Evolutionary conservation across 1,140 invertebrate species (phyloP).

Genomic region (Dendrolimus punctatus): DNA sequence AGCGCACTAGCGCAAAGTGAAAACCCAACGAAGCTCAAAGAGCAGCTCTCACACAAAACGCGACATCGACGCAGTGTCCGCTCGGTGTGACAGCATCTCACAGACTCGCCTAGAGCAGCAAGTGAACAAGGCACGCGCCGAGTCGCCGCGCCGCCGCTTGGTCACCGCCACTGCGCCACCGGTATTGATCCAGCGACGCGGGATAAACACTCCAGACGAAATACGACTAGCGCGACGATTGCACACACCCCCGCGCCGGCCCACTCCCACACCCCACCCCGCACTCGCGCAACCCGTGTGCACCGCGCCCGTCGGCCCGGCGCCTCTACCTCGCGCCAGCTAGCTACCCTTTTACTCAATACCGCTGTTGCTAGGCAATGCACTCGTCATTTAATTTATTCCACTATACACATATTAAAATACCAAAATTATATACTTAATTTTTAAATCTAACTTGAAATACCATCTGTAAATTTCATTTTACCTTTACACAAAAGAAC

Average conservation of each 20-base stretch:
- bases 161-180: constrained; percentile 65
- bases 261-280: constrained; percentile 6
- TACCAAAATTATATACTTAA: neutral
- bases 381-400: constrained; percentile 2
- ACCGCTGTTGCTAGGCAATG: constrained; percentile 15
- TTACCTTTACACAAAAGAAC: too few species aligned
- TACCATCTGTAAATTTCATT: too few species aligned
- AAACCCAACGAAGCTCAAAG: constrained; percentile 58
- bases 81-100: constrained; percentile 68
- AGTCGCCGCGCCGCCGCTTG: constrained; percentile 46
- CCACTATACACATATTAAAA: neutral
- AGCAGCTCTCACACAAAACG: constrained; percentile 66
- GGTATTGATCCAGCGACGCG: constrained; percentile 65
- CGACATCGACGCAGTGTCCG: constrained; percentile 66
- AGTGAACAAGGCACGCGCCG: constrained; percentile 44
- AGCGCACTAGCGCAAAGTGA: constrained; percentile 55
- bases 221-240: constrained; percentile 63
- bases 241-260: constrained; percentile 48
- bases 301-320: constrained; percentile 39
- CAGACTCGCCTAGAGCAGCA: constrained; percentile 44
- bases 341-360: constrained; percentile 18
- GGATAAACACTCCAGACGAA: constrained; percentile 70
- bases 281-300: constrained; percentile 23
- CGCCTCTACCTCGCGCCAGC: constrained; percentile 29
- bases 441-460: too few species aligned